phyloP scores from a whole-genome alignment of 2,888 invertebrate genomes.

The Merodon equestris region DNA sequence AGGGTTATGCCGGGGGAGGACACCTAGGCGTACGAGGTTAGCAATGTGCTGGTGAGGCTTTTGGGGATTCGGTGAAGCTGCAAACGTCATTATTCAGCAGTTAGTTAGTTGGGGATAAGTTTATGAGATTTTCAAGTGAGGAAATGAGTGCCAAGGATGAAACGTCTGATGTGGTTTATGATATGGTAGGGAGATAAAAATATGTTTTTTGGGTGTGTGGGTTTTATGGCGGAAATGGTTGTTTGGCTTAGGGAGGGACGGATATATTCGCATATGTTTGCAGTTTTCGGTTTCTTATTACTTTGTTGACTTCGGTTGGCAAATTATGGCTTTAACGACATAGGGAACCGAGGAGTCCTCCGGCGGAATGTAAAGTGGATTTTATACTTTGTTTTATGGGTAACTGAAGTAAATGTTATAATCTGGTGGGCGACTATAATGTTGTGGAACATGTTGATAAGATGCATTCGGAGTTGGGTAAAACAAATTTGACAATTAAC shows the following conservation, averaged over 20 bases:
- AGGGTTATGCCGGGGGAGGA: conserved; percentile 45
- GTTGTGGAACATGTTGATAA: too few species aligned
- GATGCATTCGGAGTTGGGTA: too few species aligned
- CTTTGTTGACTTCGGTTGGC: too few species aligned
- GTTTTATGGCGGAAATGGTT: too few species aligned
- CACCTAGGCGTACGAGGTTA: conserved; percentile 11
- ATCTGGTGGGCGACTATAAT: too few species aligned
- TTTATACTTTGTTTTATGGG: too few species aligned
- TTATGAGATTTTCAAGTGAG: conserved; percentile 48
- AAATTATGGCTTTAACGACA: too few species aligned
- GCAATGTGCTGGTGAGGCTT: conserved; percentile 22
- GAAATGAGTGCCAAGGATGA: neutral
- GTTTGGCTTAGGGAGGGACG: conserved; percentile 40
- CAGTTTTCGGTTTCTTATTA: neutral
- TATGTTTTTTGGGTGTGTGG: conserved; percentile 22
- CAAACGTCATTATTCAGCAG: conserved; percentile 67
- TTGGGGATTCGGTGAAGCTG: conserved; percentile 45
- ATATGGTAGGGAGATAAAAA: conserved; percentile 33
- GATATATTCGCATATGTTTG: conserved; percentile 6
- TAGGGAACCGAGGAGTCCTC: too few species aligned
- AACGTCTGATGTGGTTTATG: conserved; percentile 56
- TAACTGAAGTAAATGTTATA: too few species aligned
- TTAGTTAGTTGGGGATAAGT: conserved; percentile 62
- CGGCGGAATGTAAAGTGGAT: too few species aligned
- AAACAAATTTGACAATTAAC: too few species aligned